Base-by-base conservation (phyloP, 2,888 invertebrate genomes). In the Dichetophora obliterata region DNA sequence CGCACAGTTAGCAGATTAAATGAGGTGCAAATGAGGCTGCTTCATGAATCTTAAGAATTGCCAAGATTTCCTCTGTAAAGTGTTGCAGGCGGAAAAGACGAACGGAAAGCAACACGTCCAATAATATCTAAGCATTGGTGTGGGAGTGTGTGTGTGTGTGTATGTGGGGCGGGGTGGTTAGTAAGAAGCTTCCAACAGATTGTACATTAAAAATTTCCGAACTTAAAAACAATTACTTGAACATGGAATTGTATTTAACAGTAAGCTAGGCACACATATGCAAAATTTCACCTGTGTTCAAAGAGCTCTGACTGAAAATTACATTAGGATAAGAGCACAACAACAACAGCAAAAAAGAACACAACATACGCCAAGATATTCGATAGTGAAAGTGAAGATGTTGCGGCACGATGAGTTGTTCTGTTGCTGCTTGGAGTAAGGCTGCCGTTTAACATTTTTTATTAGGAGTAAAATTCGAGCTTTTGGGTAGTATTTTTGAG, bases 11-110 rank as follows among this genome's bases (percentile, higher is more conserved):
- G 68, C 57, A 82, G 81, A 84, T 85, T 85, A 84, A 85, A 85
- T 85, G 85, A 85, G 85, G 84, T 85, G 85, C 84, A 85, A 85
- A 85, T 85, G 85, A 85, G 86, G 83, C 83, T 85, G 84, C 83
- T 79, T 79, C 75, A 68, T 57, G 61, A 66, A 27, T 43, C 27
- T 63, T 65, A 63, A 27, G 72, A 43, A 69, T 22, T 37, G 37
- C 37, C 37, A 43, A 37, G 59, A 59, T 27, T 59, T 59, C 24
- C 24, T 27, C 27, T 11, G 59, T 22, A 59, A 59, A 24, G 8
- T 57, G 57, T 2, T 3, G 11, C 6, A 22, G 59, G 14, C 16
- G 11, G 24, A 16, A 59, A 59, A 59, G 27, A 54, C 19, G 22
- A 22, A 6, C 54, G 27, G 27, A 14, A 27, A 14, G 22, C 22